Percentiles rank a stretch among this genome's conserved stretches.
Conservation (phyloP, 2,888 invertebrate genomes). For the Apamea crenata region DNA sequence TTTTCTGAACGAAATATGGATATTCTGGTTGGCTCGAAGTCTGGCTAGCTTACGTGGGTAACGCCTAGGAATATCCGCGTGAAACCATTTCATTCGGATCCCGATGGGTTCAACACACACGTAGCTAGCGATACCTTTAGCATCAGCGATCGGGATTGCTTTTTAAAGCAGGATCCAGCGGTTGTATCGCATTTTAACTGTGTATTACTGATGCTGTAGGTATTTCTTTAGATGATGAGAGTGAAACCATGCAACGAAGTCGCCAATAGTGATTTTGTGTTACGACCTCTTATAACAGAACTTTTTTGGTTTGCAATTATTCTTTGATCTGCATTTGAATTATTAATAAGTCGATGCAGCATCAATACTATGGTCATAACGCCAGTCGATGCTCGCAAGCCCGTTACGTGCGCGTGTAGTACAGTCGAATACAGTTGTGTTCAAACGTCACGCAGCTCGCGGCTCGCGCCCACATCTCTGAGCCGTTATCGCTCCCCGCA, state of each 20-base stretch:
- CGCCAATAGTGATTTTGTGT: background rate
- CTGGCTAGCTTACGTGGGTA: constrained; percentile 43
- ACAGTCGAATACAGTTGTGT: background rate
- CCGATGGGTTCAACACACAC: constrained; percentile 20
- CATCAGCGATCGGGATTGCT: constrained; percentile 22
- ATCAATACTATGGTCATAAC: background rate
- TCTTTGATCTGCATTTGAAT: background rate
- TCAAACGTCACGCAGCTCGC: background rate
- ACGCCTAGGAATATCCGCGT: constrained; percentile 51
- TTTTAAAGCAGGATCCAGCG: constrained; percentile 18
- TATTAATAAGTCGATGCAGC: background rate
- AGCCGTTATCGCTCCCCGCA: constrained; percentile 48
- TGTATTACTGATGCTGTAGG: constrained; percentile 3
- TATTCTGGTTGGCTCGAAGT: constrained; percentile 21
- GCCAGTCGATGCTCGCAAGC: background rate
- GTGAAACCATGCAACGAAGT: background rate
- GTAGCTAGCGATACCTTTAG: constrained; percentile 24
- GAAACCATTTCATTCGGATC: constrained; percentile 52
- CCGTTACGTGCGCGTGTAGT: background rate
- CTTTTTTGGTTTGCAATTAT: background rate
- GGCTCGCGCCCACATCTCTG: constrained; percentile 25
- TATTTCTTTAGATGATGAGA: background rate
- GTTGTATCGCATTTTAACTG: constrained; percentile 2
- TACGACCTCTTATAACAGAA: too few relatives aligned
- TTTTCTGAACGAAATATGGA: constrained; percentile 50